Base-by-base conservation (phyloP, 2,113 vertebrate genomes). In the Cochlearius cochlearius region DNA sequence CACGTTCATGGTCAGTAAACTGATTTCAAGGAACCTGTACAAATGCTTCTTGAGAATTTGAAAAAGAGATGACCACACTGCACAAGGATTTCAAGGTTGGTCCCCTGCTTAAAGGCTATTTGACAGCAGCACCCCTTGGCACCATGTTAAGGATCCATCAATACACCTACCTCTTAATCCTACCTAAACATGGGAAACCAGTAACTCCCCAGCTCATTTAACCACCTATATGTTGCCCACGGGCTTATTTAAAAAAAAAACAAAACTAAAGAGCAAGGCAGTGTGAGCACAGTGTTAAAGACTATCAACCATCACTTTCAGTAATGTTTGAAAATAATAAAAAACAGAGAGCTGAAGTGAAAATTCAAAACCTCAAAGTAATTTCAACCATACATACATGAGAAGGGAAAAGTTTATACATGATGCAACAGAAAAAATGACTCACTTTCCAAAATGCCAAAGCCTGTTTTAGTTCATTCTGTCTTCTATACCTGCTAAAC, bases 291-390 rank as follows among this genome's bases (percentile, higher is more conserved):
- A 76, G 91, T 43, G 75, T 55, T 92, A 71, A 91, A 71, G 80
- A 74, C 80, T 93, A 88, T 27, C 69, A 50, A 71, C 71, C 56
- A 81, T 78, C 71, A 53, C 87, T 92, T 88, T 95, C 93, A 92
- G 85, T 88, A 90, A 82, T 77, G 74, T 82, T 90, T 86, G 62
- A 91, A 96, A 96, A 95, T 88, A 96, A 97, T 91, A 95, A 95
- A 97, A 97, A 96, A 1, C 91, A 95, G 93, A 91, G 75, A 88
- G 50, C 20, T 90, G 93, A 97, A 96, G 93, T 95, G 81, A 97
- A 94, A 97, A 96, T 94, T 96, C 94, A 97, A 97, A 97, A 95
- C 95, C 95, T 96, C 93, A 95, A 96, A 96, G 84, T 91, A 96
- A 96, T 97, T 96, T 96, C 50, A 83, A 92, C 89, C 95, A 94